Base-by-base conservation (phyloP, 2,888 invertebrate species). In the Cyrtodaria siliqua region DNA sequence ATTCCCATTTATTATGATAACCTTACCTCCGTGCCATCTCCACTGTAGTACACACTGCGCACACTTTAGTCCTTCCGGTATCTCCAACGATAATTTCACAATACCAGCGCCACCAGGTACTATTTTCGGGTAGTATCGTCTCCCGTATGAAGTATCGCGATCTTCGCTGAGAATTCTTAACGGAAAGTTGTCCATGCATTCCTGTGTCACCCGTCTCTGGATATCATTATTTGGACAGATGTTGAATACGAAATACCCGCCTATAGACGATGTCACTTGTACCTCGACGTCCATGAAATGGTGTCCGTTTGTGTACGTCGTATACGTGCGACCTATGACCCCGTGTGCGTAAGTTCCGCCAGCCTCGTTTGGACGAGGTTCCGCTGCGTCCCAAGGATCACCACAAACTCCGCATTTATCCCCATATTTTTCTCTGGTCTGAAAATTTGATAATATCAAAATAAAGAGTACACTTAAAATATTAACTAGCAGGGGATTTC, bases 11-110 rank as follows among this genome's bases (percentile, higher is more conserved):
- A 33, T 33, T 33, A 33, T 4, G 4, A 33, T 4, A 4, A 44
- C 6, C 47, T 26, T 71, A 84, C 84, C 74, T 52, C 82, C 82
- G 2, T 72, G 67, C 84, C 84, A 82, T 24, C 78, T 69, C 84
- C 84, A 84, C 29, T 75, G 82, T n/a, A 84, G 63, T 2, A 84
- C 84, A 70, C 84, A 82, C 52, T 82, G 82, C 0, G 64, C 63
- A 47, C 84, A 84, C 29, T 70, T 72, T 9, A 84, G 33, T 3
- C 66, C 71, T 12, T 63, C 49, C 20, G 84, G 84, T 33, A 82
- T 76, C 38, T 76, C 64, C 14, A 82, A 47, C 2, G 59, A 42
- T 16, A 82, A 52, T 20, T 73, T 55, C 18, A 80, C 73, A 12
- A 64, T 47, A 9, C 67, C 62, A 9, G 69, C 53, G 2, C 44